A percentile compares a stretch with the other conserved stretches of the same genome.
Conservation (phyloP, 2,113 vertebrate species). For the Theristicus caerulescens region DNA sequence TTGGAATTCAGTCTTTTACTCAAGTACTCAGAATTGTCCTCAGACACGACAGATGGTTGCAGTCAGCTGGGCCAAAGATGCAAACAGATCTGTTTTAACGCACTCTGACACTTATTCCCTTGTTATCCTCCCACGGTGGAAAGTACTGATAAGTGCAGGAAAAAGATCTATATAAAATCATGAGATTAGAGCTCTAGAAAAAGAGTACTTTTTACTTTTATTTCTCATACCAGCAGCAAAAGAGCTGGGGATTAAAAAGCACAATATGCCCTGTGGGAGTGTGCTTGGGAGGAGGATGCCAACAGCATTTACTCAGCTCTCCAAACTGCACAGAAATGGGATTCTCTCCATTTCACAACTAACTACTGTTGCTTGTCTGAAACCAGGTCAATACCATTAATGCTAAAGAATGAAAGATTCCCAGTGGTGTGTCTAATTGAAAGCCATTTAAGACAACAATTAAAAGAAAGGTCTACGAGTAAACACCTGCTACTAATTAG, state of each 20-base stretch:
- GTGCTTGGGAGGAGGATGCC: background rate
- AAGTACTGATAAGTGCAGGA: background rate
- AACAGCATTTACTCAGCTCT: background rate
- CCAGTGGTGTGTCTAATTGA: background rate
- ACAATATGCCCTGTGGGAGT: background rate
- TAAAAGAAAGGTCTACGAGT: background rate
- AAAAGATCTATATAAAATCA: background rate
- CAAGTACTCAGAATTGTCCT: background rate
- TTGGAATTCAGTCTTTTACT: background rate
- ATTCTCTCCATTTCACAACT: background rate
- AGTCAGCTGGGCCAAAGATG: background rate
- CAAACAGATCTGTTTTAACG: background rate
- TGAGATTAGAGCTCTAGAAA: background rate
- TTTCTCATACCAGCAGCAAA: background rate
- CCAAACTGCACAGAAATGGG: background rate
- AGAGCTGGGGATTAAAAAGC: background rate
- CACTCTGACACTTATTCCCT: background rate
- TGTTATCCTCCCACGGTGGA: background rate
- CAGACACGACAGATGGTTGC: background rate
- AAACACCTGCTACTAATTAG: background rate
- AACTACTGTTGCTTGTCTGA: background rate
- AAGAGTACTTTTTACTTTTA: background rate
- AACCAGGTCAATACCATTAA: background rate
- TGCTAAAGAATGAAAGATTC: background rate
- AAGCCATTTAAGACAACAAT: background rate